These are phyloP conservation scores for Drosophila histrio DNA, from an alignment of 2,888 invertebrate genomes.

Conservation along the genomic window DNA sequence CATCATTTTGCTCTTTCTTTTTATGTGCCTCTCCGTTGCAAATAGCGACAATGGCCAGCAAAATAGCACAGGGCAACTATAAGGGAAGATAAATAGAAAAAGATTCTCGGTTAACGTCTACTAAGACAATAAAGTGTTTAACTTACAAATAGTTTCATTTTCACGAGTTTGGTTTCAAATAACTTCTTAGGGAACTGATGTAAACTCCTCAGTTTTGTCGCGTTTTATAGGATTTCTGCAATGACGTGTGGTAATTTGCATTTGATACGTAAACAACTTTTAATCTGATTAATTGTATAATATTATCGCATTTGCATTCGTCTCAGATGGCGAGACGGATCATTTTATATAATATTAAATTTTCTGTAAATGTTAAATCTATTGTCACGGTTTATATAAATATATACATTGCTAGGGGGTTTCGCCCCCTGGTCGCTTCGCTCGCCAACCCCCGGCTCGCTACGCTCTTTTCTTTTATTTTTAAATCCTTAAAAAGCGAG, in stretches of 20 bases:
- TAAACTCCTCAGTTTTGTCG: neutral
- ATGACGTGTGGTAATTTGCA: neutral
- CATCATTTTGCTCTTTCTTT: neutral
- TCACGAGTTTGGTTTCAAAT: neutral
- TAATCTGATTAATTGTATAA: neutral
- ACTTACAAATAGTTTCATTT: conserved; percentile 1
- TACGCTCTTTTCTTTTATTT: too few relatives aligned
- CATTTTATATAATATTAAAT: too few relatives aligned
- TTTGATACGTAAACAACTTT: neutral
- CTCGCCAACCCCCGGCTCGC: too few relatives aligned
- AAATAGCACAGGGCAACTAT: neutral
- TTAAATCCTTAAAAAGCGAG: too few relatives aligned
- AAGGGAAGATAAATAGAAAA: neutral
- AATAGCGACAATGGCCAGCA: neutral
- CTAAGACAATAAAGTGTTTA: neutral
- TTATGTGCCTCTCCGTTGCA: neutral
- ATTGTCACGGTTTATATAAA: too few relatives aligned
- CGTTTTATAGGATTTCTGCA: neutral
- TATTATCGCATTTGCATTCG: too few relatives aligned
- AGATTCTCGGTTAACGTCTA: neutral
- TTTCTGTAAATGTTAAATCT: too few relatives aligned
- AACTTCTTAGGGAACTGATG: neutral
- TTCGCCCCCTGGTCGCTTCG: too few relatives aligned
- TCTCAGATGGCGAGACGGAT: too few relatives aligned
- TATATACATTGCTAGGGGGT: too few relatives aligned